Evolutionary conservation across 2,113 vertebrate genomes (phyloP), one percentile per base, ranked within the genome.

Genomic region (Alexandromys fortis): DNA sequence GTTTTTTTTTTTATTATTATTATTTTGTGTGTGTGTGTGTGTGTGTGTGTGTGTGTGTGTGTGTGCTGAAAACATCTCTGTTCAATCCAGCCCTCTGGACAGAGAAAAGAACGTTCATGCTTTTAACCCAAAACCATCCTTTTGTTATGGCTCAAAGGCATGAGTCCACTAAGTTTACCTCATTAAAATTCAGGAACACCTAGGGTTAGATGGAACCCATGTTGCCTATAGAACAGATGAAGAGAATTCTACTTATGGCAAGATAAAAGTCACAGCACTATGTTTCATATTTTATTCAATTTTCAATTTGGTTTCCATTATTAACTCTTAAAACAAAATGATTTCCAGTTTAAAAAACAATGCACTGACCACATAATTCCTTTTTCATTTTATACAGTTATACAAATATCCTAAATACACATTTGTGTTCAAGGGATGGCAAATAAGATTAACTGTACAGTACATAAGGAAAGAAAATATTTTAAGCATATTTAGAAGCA

Each of bases 321-420:
- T 98, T 98, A 98, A 99, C 98, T 98, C 98, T 98, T 98, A 98
- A 99, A 99, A 98, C 98, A 98, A 99, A 99, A 98, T 98, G 98
- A 98, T 99, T 99, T 99, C 98, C 98, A 99, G 98, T 99, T 99
- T 99, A 99, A 99, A 99, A 99, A 99, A 99, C 99, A 98, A 99
- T 98, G 98, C 98, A 99, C 98, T 98, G 98, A 99, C 98, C 98
- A 99, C 99, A 99, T 99, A 98, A 97, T 98, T 98, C 97, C 98
- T 99, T 97, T 98, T 98, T 98, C 94, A 98, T 98, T 99, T 98
- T 99, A 98, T 99, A 99, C 99, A 99, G 98, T 99, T 99, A 98
- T 99, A 99, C 99, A 99, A 99, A 99, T 99, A 98, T 98, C 98
- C 98, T 99, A 99, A 98, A 98, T 99, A 99, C 99, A 99, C 98